Evolutionary conservation across 2,113 vertebrate species (phyloP).

Genomic region (Morone saxatilis): DNA sequence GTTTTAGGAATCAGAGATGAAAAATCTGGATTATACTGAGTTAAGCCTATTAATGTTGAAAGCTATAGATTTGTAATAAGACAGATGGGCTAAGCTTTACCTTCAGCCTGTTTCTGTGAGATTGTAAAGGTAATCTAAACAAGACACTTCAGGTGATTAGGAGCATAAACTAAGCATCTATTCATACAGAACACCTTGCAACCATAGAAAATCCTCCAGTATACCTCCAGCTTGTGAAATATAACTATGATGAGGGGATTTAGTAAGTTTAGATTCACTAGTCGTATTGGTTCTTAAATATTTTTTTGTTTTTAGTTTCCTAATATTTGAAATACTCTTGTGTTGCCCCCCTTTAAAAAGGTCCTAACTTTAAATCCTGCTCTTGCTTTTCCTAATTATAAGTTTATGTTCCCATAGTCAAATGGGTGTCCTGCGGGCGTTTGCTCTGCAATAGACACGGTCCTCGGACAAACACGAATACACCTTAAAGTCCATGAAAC

Average conservation of each 20-base stretch:
- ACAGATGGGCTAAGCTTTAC: slow-evolving; percentile 57
- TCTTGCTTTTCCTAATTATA: neutral
- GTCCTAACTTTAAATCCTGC: neutral
- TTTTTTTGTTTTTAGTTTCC: neutral
- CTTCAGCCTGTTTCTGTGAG: slow-evolving; percentile 41
- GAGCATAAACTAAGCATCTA: slow-evolving; percentile 23
- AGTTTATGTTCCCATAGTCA: neutral
- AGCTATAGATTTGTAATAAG: slow-evolving; percentile 66
- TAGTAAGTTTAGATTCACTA: neutral
- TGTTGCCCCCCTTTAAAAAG: neutral
- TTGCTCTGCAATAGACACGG: neutral
- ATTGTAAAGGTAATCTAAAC: slow-evolving; percentile 59
- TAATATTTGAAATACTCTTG: neutral
- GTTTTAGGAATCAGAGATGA: slow-evolving; percentile 53
- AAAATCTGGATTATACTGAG: slow-evolving; percentile 61
- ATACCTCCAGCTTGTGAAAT: neutral
- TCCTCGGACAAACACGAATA: too few relatives aligned
- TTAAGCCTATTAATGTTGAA: slow-evolving; percentile 69
- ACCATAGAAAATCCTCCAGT: slow-evolving; percentile 9
- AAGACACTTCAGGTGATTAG: slow-evolving; percentile 60
- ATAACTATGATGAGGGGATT: slow-evolving; percentile 8
- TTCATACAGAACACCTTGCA: slow-evolving; percentile 13
- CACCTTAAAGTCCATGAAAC: too few relatives aligned
- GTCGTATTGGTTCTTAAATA: neutral
- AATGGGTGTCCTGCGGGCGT: neutral